Conservation (phyloP, 1,140 invertebrate species). For the Nasonia longicornis region DNA sequence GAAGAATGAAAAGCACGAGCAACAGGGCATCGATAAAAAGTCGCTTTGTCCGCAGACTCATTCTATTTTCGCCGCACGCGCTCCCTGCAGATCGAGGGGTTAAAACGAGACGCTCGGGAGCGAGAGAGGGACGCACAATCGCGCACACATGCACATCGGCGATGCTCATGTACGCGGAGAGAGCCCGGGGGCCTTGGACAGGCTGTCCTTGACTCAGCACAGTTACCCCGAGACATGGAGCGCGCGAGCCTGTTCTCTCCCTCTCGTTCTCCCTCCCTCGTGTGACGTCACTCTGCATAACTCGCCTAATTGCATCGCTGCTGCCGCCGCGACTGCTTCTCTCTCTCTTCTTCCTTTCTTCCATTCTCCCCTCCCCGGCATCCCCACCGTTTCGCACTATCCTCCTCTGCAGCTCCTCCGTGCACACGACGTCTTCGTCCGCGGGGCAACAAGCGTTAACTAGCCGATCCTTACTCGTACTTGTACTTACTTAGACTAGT, state of each 20-base stretch:
- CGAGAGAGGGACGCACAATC: slow-evolving; percentile 30
- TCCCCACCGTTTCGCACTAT: background rate
- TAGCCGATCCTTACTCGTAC: slow-evolving; percentile 25
- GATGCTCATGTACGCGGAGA: slow-evolving; percentile 44
- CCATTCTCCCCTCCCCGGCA: background rate
- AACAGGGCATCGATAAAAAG: background rate
- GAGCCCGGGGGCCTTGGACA: slow-evolving; percentile 63
- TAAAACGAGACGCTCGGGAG: slow-evolving; percentile 17
- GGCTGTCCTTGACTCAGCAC: slow-evolving; percentile 69
- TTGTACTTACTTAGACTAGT: slow-evolving; percentile 4
- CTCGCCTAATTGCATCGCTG: slow-evolving; percentile 69
- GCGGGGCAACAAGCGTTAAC: slow-evolving; percentile 24
- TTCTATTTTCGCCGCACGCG: background rate
- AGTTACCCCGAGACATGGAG: slow-evolving; percentile 64
- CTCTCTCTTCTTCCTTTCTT: slow-evolving; percentile 16
- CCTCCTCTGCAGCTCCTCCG: slow-evolving; percentile 22
- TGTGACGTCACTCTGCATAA: slow-evolving; percentile 70
- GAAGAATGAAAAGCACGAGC: no score
- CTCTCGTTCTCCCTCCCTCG: slow-evolving; percentile 34
- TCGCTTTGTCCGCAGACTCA: background rate
- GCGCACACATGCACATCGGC: slow-evolving; percentile 14
- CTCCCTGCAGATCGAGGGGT: slow-evolving; percentile 16
- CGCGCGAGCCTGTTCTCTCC: slow-evolving; percentile 24
- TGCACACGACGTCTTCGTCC: background rate
- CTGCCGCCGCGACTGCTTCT: slow-evolving; percentile 24